These are phyloP conservation scores for Melanostoma mellinum DNA, from an alignment of 2,888 invertebrate species.

Conservation along the genomic window DNA sequence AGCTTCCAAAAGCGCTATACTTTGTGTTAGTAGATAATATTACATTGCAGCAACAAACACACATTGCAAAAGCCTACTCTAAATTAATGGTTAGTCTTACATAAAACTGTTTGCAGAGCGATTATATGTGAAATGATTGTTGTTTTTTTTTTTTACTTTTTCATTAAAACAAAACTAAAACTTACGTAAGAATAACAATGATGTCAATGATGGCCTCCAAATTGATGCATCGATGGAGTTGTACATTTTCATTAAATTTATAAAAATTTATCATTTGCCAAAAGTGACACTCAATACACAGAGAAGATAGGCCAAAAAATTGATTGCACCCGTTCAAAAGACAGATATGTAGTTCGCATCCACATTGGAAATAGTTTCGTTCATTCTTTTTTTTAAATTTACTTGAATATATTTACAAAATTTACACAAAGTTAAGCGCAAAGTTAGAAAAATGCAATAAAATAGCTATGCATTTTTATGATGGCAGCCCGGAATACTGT, in stretches of 20 bases:
- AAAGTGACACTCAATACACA: constrained; percentile 51
- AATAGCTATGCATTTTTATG: constrained; percentile 30
- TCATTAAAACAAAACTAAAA: constrained; percentile 61
- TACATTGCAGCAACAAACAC: constrained; percentile 9
- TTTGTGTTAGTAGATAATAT: constrained; percentile 5
- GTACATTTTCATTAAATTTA: constrained; percentile 19
- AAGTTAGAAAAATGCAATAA: constrained; percentile 52
- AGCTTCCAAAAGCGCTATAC: constrained; percentile 7
- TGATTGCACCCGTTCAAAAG: constrained; percentile 33
- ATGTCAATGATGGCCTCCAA: constrained; percentile 72
- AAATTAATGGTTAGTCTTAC: constrained; percentile 25
- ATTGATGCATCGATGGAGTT: constrained; percentile 71
- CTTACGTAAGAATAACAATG: constrained; percentile 72
- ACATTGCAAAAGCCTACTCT: constrained; percentile 11
- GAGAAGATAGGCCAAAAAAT: constrained; percentile 50
- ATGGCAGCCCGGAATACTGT: constrained; percentile 70
- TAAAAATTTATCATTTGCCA: constrained; percentile 13
- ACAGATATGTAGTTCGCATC: constrained; percentile 49
- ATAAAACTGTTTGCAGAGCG: constrained; percentile 34
- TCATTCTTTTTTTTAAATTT: constrained; percentile 7
- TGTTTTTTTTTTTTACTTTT: neutral
- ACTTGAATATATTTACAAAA: constrained; percentile 63
- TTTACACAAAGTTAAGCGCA: constrained; percentile 56
- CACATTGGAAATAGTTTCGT: constrained; percentile 9
- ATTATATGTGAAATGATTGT: constrained; percentile 33